phyloP scores from a whole-genome alignment of 2,888 invertebrate species.

The Xestoiulus laeticollis region DNA sequence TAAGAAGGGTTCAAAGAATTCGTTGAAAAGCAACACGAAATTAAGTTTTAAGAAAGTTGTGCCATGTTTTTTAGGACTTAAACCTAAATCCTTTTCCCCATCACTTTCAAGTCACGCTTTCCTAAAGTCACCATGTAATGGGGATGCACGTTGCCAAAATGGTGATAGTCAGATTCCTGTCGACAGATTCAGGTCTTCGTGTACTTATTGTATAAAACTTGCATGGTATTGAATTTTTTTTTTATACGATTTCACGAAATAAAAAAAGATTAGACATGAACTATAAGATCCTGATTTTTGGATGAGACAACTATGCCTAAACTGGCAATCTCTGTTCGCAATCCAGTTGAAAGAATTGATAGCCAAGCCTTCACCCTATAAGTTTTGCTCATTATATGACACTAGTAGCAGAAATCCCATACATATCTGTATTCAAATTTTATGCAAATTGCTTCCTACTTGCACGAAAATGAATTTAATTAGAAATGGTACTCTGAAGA shows the following conservation, averaged over 20 bases:
- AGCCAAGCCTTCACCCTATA: neutral
- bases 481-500: neutral
- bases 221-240: slow-evolving; percentile 3
- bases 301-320: neutral
- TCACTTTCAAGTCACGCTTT: slow-evolving; percentile 36
- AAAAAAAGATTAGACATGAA: slow-evolving; percentile 6
- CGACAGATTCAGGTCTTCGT: slow-evolving; percentile 34
- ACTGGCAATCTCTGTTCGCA: neutral
- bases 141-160: neutral
- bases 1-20: neutral
- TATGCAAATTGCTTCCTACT: slow-evolving; percentile 35
- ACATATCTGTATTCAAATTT: neutral
- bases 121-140: neutral
- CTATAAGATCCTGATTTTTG: neutral
- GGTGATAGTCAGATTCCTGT: slow-evolving; percentile 28
- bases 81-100: neutral
- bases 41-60: slow-evolving; percentile 2
- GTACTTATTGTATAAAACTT: neutral
- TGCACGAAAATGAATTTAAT: slow-evolving; percentile 11
- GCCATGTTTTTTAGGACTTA: neutral
- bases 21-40: neutral
- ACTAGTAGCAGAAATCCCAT: neutral
- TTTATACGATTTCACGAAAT: neutral
- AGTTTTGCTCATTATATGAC: slow-evolving; percentile 17
- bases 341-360: slow-evolving; percentile 21